phyloP scores from a whole-genome alignment of 2,888 invertebrate species.

The Leucozona laternaria region DNA sequence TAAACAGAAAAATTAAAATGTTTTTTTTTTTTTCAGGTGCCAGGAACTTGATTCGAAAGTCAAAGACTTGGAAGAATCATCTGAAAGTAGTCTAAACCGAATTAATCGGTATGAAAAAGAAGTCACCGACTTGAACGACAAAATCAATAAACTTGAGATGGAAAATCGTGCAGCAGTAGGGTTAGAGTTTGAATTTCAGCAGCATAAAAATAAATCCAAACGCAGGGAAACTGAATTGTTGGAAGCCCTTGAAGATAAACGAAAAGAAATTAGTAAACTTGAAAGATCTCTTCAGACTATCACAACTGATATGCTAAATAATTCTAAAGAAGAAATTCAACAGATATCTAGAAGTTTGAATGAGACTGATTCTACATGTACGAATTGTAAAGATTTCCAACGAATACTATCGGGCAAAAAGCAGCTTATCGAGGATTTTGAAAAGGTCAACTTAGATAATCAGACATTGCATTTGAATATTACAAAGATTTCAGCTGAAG shows the following conservation, averaged over 20 bases:
- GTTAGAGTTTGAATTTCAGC: constrained; percentile 85
- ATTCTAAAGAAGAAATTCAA: constrained; percentile 79
- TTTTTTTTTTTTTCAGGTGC: constrained; percentile 64
- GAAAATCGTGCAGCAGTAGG: constrained; percentile 80
- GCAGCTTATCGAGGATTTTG: constrained; percentile 63
- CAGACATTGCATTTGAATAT: constrained; percentile 29
- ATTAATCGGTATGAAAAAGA: constrained; percentile 84
- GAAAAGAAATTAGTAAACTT: constrained; percentile 77
- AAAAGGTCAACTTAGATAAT: constrained; percentile 37
- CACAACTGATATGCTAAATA: constrained; percentile 77
- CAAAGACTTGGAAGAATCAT: constrained; percentile 73
- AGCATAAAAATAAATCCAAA: constrained; percentile 84
- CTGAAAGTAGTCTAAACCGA: constrained; percentile 82
- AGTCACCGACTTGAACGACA: constrained; percentile 77
- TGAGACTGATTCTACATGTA: constrained; percentile 75
- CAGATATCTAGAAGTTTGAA: constrained; percentile 76
- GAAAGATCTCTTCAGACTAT: constrained; percentile 77
- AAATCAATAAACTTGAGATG: constrained; percentile 78
- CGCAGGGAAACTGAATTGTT: constrained; percentile 85
- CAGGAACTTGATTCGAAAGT: constrained; percentile 48
- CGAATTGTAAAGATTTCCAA: constrained; percentile 79
- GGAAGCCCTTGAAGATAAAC: constrained; percentile 84
- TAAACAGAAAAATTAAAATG: not conserved
- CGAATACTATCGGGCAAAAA: constrained; percentile 77
- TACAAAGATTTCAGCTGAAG: constrained; percentile 36